phyloP scores from a whole-genome alignment of 2,888 invertebrate genomes.

The Cyaniris semiargus region DNA sequence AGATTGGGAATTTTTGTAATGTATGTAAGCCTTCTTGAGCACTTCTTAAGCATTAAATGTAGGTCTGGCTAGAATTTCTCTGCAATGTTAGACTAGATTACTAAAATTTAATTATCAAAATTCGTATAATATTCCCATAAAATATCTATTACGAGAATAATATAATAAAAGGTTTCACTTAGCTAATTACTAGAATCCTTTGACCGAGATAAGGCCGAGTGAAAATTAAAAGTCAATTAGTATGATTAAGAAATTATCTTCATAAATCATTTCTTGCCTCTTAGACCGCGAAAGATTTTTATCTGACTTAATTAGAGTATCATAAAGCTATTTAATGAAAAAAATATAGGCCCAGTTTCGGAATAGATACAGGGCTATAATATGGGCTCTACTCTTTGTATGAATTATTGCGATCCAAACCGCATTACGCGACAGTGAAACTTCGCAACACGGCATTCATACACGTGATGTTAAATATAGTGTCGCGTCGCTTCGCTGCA shows the following conservation, averaged over 20 bases:
- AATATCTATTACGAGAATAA: neutral
- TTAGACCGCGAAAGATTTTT: slow-evolving; percentile 8
- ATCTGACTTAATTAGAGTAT: neutral
- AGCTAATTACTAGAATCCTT: slow-evolving; percentile 13
- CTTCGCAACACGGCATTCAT: too few species aligned
- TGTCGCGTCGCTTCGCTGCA: too few species aligned
- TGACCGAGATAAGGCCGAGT: slow-evolving; percentile 15
- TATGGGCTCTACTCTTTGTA: too few species aligned
- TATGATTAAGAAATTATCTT: slow-evolving; percentile 22
- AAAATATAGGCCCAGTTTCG: neutral
- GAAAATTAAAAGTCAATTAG: slow-evolving; percentile 28
- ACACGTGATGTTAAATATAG: too few species aligned
- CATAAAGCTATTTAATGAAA: neutral
- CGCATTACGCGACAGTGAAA: too few species aligned
- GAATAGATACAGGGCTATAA: neutral
- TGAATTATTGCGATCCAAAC: too few species aligned
- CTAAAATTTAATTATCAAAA: neutral
- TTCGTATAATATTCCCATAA: neutral
- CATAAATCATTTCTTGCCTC: slow-evolving; percentile 17
- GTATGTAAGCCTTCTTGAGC: neutral
- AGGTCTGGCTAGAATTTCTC: neutral
- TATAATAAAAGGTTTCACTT: slow-evolving; percentile 4
- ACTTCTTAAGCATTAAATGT: neutral
- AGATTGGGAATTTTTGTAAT: neutral
- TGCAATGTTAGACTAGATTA: neutral